Conservation (phyloP, 2,888 invertebrate species). For the Athalia circularis region DNA sequence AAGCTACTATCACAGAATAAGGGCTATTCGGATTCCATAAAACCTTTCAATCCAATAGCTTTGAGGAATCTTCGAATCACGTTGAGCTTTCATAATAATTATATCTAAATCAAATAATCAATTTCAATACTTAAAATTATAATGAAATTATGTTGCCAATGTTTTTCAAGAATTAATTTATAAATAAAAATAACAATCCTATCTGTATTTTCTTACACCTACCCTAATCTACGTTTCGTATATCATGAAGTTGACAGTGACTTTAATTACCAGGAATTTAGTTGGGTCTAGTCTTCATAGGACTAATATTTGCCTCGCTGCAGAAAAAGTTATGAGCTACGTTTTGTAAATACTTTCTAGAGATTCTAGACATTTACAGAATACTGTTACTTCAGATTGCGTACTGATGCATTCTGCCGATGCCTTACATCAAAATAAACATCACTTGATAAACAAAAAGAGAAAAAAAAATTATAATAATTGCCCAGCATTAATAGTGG, state of each 20-base stretch:
- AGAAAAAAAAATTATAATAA: not conserved
- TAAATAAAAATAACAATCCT: not conserved
- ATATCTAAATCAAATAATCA: constrained; percentile 1
- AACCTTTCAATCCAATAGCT: not conserved
- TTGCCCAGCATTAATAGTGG: not conserved
- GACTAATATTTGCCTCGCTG: not conserved
- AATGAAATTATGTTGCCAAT: constrained; percentile 22
- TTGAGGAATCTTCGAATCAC: not conserved
- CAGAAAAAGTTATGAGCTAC: constrained; percentile 8
- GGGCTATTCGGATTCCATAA: not conserved
- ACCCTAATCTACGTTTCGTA: not conserved
- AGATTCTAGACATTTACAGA: not conserved
- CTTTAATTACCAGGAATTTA: not conserved
- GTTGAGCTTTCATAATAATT: constrained; percentile 1
- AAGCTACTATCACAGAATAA: constrained; percentile 36
- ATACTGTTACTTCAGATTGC: not conserved
- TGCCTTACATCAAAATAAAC: not conserved
- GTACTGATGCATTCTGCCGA: constrained; percentile 3
- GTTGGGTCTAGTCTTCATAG: not conserved
- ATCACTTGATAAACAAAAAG: not conserved
- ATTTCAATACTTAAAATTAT: constrained; percentile 16
- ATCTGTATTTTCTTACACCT: not conserved
- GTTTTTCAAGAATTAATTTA: constrained; percentile 2
- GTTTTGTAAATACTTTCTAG: not conserved
- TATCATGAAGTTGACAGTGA: not conserved